phyloP scores from a whole-genome alignment of 2,888 invertebrate species.

The Xiphydria camelus region DNA sequence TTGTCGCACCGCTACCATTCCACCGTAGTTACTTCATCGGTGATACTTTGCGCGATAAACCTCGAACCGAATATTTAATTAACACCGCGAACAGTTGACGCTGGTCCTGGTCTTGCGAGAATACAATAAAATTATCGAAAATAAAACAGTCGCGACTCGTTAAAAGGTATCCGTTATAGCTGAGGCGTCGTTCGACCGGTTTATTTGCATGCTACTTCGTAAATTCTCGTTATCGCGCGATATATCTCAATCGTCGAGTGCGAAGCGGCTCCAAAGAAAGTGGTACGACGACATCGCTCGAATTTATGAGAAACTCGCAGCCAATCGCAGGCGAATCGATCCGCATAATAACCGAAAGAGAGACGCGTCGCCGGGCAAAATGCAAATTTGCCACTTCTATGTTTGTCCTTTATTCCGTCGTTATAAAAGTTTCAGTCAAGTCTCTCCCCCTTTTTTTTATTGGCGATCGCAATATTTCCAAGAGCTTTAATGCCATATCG shows the following conservation, averaged over 20 bases:
- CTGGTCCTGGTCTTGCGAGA: too few relatives aligned
- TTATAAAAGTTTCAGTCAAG: conserved; percentile 36
- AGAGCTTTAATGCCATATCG: conserved; percentile 27
- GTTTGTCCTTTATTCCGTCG: conserved; percentile 42
- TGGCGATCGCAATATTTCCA: conserved; percentile 37
- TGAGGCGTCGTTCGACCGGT: too few relatives aligned
- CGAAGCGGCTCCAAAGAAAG: too few relatives aligned
- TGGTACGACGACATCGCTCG: too few relatives aligned
- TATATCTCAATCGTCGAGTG: too few relatives aligned
- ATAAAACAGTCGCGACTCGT: too few relatives aligned
- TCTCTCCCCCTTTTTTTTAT: conserved; percentile 25
- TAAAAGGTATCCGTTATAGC: too few relatives aligned
- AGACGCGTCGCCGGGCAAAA: conserved; percentile 25
- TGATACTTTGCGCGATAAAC: conserved; percentile 11
- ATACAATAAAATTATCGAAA: too few relatives aligned
- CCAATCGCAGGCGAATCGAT: conserved; percentile 42
- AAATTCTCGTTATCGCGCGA: too few relatives aligned
- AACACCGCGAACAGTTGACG: conserved; percentile 22
- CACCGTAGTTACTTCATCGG: conserved; percentile 4
- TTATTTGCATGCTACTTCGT: too few relatives aligned
- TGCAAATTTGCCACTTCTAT: conserved; percentile 36
- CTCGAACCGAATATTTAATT: conserved; percentile 42
- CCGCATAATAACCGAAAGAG: conserved; percentile 34
- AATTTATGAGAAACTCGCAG: conserved; percentile 32
- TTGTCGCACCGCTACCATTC: too few relatives aligned